Base-by-base conservation (phyloP, 2,113 vertebrate species). In the Pterophyllum scalare region DNA sequence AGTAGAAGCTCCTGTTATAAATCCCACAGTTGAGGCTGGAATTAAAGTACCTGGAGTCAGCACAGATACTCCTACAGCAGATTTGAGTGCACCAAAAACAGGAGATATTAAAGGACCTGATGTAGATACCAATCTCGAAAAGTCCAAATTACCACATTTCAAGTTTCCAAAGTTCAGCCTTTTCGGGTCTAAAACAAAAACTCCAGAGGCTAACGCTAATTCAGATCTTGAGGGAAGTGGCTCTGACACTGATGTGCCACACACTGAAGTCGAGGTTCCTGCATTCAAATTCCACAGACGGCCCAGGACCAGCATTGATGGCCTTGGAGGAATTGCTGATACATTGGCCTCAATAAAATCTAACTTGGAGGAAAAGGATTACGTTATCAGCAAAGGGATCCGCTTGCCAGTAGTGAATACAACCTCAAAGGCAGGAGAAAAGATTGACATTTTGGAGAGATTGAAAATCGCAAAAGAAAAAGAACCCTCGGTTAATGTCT, bases 261-360 rank as follows among this genome's bases (percentile, higher is more conserved):
- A 85, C 26, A 14, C 38, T 52, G 78, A 90, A 2, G 11, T 56
- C 4, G 89, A 89, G 5, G 24, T 95, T 60, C 95, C 95, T n/a
- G 5, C 40, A 22, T 96, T 95, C 79, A 94, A 87, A 84, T 10
- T 83, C n/a, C 95, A 96, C 87, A 91, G 19, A 62, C 82, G 94
- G 33, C 94, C 94, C 15, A 75, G 1, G 35, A 75, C 56, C 81
- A 87, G 2, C 67, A 46, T 91, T 24, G 85, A 94, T 26, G 57
- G 7, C 3, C 2, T 17, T 5, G 22, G 72, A 56, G 75, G 54
- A 38, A 14, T 76, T 22, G 17, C 1, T 54, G 83, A 90, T 15
- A 3, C 12, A 2, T 31, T 90, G n/a, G 56, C 64, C 40, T n/a
- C 31, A 46, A 10, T 75, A 19, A 94, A 92, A 56, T 10, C 33